Evolutionary conservation across 2,888 invertebrate species (phyloP).

Genomic region (Cyaniris semiargus): DNA sequence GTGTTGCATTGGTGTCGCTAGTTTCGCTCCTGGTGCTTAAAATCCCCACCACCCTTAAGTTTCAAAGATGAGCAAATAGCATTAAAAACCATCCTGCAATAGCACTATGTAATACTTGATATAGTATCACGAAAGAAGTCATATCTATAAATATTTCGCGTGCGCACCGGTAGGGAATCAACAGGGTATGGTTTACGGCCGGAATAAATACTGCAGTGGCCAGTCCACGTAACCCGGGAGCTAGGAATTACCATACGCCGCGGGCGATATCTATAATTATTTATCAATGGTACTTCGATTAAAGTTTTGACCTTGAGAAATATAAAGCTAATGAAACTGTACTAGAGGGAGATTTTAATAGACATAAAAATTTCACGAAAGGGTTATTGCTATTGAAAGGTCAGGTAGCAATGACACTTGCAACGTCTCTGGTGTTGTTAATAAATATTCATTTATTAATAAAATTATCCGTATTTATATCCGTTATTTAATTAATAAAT

Average conservation of each 20-base stretch:
- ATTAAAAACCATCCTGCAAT: background rate
- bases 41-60: no score
- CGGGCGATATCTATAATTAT: conserved; percentile 27
- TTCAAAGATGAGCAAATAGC: background rate
- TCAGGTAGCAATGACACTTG: no score
- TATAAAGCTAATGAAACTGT: background rate
- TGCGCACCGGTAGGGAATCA: background rate
- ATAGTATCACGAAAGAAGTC: background rate
- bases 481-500: no score
- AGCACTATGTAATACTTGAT: background rate
- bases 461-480: no score
- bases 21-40: no score
- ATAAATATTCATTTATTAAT: no score
- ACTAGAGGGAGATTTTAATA: no score
- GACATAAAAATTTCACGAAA: no score
- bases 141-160: conserved; percentile 19
- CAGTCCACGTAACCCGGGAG: conserved; percentile 42
- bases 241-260: conserved; percentile 39
- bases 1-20: no score
- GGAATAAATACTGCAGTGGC: background rate
- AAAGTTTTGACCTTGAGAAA: conserved; percentile 3
- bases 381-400: no score
- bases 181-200: conserved; percentile 1
- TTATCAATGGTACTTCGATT: conserved; percentile 2
- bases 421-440: no score